These are phyloP conservation scores for Distichodus sexfasciatus DNA, from an alignment of 2,797 vertebrate genomes.

Conservation along the genomic window DNA sequence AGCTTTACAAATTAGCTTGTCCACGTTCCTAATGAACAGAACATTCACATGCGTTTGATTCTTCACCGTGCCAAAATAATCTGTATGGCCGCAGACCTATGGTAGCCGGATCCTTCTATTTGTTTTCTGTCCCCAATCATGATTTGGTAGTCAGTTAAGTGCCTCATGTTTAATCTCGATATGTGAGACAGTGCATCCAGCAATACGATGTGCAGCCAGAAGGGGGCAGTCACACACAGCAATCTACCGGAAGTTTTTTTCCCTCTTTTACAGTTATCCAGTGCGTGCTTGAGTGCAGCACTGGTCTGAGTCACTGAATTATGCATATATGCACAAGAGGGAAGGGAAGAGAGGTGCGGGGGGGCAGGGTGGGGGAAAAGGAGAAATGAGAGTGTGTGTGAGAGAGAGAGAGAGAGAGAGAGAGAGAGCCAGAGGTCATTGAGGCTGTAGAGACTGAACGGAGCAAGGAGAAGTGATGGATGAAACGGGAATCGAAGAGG, in stretches of 20 bases:
- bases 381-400: neutral
- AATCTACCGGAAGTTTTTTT: neutral
- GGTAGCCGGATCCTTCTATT: too few relatives aligned
- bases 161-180: too few relatives aligned
- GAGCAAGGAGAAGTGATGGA: neutral
- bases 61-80: too few relatives aligned
- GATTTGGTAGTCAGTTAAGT: too few relatives aligned
- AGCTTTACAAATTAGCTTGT: too few relatives aligned
- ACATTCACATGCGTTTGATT: too few relatives aligned
- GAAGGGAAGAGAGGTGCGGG: neutral
- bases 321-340: neutral
- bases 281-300: neutral
- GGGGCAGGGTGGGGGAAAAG: neutral
- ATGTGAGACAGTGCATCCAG: neutral
- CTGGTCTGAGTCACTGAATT: slow-evolving; percentile 5
- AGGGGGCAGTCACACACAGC: slow-evolving; percentile 31
- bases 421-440: neutral
- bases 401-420: neutral
- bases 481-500: neutral
- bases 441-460: neutral
- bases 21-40: too few relatives aligned
- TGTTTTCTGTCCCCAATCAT: too few relatives aligned
- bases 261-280: neutral
- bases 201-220: slow-evolving; percentile 14
- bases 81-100: too few relatives aligned